Percentiles rank a stretch among this genome's conserved stretches.
Conservation (phyloP, 2,797 vertebrate species). For the Trichosurus vulpecula region DNA sequence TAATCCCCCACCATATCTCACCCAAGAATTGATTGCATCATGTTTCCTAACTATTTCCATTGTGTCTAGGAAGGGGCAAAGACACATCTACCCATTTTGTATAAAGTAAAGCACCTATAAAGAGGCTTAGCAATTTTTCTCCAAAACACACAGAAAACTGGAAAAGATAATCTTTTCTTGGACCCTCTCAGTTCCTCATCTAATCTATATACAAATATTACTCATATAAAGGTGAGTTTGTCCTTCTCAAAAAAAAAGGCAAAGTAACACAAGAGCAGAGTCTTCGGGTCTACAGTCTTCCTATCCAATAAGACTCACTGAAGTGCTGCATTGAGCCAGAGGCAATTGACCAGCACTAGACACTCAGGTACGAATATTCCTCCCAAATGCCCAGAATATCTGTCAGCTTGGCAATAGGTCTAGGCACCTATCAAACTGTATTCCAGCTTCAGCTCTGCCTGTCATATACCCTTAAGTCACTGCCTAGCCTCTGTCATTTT, state of each 20-base stretch:
- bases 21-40: neutral
- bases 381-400: constrained; percentile 36
- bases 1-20: neutral
- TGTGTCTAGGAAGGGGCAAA: neutral
- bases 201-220: neutral
- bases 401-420: constrained; percentile 28
- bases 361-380: neutral
- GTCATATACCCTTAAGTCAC: constrained; percentile 63
- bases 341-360: neutral
- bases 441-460: constrained; percentile 31
- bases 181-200: neutral
- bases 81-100: neutral
- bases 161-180: neutral
- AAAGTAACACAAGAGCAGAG: neutral
- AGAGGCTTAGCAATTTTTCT: neutral
- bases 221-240: neutral
- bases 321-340: accelerated
- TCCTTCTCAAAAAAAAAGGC: neutral
- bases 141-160: constrained; percentile 9
- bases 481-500: constrained; percentile 1
- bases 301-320: neutral
- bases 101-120: neutral
- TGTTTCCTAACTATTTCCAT: neutral
- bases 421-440: constrained; percentile 45
- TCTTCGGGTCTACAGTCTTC: neutral